Base-by-base conservation (phyloP, 2,797 vertebrate species). In the Prionace glauca region DNA sequence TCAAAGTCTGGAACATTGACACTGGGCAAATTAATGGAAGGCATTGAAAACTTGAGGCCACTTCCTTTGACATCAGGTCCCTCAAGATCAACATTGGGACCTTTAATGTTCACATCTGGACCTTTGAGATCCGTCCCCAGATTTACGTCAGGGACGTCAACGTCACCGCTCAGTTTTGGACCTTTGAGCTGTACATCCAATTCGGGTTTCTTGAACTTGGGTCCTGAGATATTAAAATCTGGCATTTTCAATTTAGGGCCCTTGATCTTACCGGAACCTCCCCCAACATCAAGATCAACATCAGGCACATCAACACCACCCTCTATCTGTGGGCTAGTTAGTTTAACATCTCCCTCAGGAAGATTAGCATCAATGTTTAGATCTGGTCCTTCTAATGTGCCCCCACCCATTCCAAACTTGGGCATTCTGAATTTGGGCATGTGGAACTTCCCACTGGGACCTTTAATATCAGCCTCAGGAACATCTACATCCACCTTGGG, bases 221-320 rank as follows among this genome's bases (percentile, higher is more conserved):
- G 97, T 41, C 95, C 96, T 69, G 97, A 97, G 56, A 97, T 96
- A 65, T 97, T 96, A 96, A 95, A 67, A 16, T 95, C 95, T 72
- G 96, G 96, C 94, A 95, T 95, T 50, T 71, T 62, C 20, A 96
- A 14, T n/a, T 95, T 95, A 1, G 96, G 94, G 26, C 81, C 74
- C 32, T 95, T 95, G 41, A 96, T 56, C 41, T 88, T 95, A 2
- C 96, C 96, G 11, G 94, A 95, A 7, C 41, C 20, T 62, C 96
- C 96, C 20, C 96, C 95, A 95, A 96, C n/a, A 9, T 96, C 94
- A 41, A 96, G 2, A 67, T 94, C 20, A 97, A 7, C 74, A 77
- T 56, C 3, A 56, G 50, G 50, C 50, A 56, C 50, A 56, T 56
- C 50, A 56, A 56, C 3, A 56, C 0, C 50, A 56, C 50, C 50